Percentiles rank a stretch among this genome's conserved stretches.
Evolutionary conservation across 2,888 invertebrate species (phyloP).

Genomic region (Plagiodera versicolora): DNA sequence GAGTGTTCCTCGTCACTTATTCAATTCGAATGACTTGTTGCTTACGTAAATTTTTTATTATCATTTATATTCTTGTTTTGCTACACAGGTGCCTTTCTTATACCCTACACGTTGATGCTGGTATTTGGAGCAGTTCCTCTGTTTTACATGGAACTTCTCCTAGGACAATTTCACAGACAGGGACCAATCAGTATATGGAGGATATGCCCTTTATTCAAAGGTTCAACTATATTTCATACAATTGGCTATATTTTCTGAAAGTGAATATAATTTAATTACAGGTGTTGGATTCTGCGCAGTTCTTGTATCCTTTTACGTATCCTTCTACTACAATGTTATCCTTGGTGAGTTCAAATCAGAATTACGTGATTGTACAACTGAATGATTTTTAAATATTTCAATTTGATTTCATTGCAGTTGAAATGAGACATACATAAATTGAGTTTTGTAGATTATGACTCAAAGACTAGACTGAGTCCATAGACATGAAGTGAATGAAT

Average conservation of each 20-base stretch:
- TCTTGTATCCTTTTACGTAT: conserved; percentile 77
- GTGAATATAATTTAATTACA: conserved; percentile 46
- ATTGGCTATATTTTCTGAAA: background rate
- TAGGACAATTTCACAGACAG: conserved; percentile 76
- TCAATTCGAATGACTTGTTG: no score
- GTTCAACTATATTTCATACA: no score
- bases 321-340: conserved; percentile 83
- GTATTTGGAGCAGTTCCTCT: conserved; percentile 75
- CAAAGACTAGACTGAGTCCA: no score
- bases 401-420: no score
- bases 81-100: conserved; percentile 70
- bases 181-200: conserved; percentile 81
- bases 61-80: no score
- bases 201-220: conserved; percentile 81
- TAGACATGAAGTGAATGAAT: no score
- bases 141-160: conserved; percentile 77
- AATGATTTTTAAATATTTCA: no score
- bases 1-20: background rate
- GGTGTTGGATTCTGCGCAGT: conserved; percentile 81
- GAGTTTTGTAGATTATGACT: no score
- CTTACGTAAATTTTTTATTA: no score
- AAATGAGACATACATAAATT: no score
- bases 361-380: no score
- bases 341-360: conserved; percentile 74
- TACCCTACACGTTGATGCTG: conserved; percentile 75